Conservation (phyloP, 2,113 vertebrate species). For the Scalopus aquaticus region DNA sequence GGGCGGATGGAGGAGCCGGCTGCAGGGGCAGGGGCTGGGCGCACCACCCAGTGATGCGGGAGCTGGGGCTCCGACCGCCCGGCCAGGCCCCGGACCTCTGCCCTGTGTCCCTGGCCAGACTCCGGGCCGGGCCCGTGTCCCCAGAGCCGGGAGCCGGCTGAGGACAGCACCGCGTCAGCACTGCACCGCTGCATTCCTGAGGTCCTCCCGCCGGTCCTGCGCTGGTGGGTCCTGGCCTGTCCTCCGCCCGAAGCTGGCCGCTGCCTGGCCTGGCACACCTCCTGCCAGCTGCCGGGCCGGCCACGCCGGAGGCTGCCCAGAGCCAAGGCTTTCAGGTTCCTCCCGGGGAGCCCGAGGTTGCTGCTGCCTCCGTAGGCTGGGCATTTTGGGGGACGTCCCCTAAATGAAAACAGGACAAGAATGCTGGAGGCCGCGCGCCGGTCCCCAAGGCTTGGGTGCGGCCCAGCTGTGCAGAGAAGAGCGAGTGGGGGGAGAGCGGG, state of each 20-base stretch:
- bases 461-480: not conserved
- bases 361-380: not conserved
- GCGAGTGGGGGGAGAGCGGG: not conserved
- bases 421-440: slow-evolving; percentile 9
- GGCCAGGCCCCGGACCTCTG: not conserved
- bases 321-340: slow-evolving; percentile 24
- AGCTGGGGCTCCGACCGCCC: not conserved
- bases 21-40: rapidly evolving
- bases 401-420: slow-evolving; percentile 71
- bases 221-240: not conserved
- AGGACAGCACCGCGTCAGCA: slow-evolving; percentile 39
- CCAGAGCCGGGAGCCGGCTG: not conserved
- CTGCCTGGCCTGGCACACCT: not conserved
- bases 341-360: slow-evolving; percentile 23
- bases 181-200: slow-evolving; percentile 45
- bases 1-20: not conserved
- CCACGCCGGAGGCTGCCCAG: rapidly evolving
- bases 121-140: not conserved
- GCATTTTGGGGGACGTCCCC: slow-evolving; percentile 63
- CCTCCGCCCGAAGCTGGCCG: not conserved
- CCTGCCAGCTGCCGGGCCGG: not conserved
- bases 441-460: slow-evolving; percentile 74
- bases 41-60: rapidly evolving
- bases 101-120: not conserved
- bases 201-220: not conserved